Evolutionary conservation across 2,113 vertebrate genomes (phyloP).

Genomic region (Euleptes europaea): DNA sequence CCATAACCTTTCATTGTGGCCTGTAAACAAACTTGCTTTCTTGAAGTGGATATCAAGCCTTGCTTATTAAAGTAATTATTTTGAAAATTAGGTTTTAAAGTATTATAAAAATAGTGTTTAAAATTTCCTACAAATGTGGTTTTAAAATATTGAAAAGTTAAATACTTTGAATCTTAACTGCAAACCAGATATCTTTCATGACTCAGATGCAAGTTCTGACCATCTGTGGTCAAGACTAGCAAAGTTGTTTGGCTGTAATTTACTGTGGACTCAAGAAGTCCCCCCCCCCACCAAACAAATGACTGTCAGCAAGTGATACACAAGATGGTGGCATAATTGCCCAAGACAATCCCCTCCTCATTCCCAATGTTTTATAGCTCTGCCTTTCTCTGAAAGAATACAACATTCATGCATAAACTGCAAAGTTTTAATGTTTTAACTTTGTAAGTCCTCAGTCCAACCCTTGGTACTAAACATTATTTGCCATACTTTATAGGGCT

Average conservation of each 20-base stretch:
- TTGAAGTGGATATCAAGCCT: background rate
- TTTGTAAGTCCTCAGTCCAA: background rate
- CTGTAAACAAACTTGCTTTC: slow-evolving; percentile 35
- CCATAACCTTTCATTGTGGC: slow-evolving; percentile 34
- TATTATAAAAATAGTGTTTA: slow-evolving; percentile 2
- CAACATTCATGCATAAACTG: background rate
- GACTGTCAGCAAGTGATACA: background rate
- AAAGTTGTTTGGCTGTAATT: accelerated
- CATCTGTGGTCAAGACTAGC: no score
- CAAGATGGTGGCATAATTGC: background rate
- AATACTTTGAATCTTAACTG: background rate
- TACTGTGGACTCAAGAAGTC: accelerated
- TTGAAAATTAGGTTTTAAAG: slow-evolving; percentile 1
- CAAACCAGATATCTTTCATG: background rate
- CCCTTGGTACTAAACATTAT: background rate
- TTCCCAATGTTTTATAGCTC: background rate
- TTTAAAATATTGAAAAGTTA: slow-evolving; percentile 15
- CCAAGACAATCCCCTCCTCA: background rate
- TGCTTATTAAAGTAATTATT: background rate
- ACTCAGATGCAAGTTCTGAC: background rate
- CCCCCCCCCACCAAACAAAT: no score
- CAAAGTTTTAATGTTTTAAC: background rate
- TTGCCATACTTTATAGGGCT: slow-evolving; percentile 13
- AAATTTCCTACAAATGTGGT: slow-evolving; percentile 26
- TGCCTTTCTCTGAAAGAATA: background rate